Base-by-base conservation (phyloP, 2,888 invertebrate genomes). In the Meliscaeva auricollis region DNA sequence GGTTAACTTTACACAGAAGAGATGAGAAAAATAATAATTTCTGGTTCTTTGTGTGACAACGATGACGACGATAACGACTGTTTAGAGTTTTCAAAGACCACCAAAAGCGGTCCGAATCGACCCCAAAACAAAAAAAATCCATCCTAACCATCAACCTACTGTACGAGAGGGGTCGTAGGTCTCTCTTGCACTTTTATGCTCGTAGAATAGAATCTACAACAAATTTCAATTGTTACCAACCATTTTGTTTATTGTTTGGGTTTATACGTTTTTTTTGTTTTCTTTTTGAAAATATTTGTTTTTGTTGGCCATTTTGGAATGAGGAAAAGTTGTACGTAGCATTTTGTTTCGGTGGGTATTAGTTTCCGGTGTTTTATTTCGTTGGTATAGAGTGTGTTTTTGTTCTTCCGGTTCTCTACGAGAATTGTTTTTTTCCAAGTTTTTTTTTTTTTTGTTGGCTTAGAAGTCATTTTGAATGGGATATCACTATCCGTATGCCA, bases 1-100 rank as follows among this genome's bases (percentile, higher is more conserved):
- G 79, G 79, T 79, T 79, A 83, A 79, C 79, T 83, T 83, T 74
- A n/a, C 35, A 50, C n/a, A 50, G 30, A 66, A 15, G 50, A 66
- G 50, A 66, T 66, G 66, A 48, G 66, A 66, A 50, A 66, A 66
- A 80, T 73, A 73, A 74, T 80, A 80, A 80, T 74, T 80, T 62
- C 26, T 52, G 50, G 60, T 44, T 74, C 64, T 81, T 76, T 81
- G 81, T 70, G 54, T 64, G 81, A 69, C 70, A 41, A 76, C 62
- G 32, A 66, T 56, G 56, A 52, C 64, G 48, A 58, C 60, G 60
- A 66, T 46, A 70, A 70, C 48, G 70, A 81, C 54, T 75, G 62
- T 75, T 80, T 74, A 22, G 73, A 74, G 68, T 69, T 75, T 66
- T 20, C 35, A 58, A 3, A 46, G 35, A 62, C 74, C 50, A n/a